A percentile compares a stretch with the other conserved stretches of the same genome.
Conservation (phyloP, 2,888 invertebrate species). For the Pediacus dermestoides region DNA sequence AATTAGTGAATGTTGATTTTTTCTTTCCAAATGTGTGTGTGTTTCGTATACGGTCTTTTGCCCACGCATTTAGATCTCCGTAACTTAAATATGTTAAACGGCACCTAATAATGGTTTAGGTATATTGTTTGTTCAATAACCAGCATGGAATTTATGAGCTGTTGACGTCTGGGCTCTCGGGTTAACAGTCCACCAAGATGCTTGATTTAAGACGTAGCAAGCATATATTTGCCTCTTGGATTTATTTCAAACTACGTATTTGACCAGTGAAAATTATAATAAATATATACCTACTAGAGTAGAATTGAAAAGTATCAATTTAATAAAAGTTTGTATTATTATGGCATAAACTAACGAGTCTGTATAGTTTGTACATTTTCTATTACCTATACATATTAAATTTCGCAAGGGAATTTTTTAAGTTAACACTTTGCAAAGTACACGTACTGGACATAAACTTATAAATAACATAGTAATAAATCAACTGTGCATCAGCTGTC, state of each 20-base stretch:
- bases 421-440: no score
- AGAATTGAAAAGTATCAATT: no score
- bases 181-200: neutral
- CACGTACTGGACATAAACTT: neutral
- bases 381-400: no score
- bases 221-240: no score
- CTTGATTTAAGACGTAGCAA: conserved; percentile 1
- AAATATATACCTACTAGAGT: no score
- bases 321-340: no score
- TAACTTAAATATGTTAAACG: conserved; percentile 21
- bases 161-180: conserved; percentile 15
- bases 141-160: conserved; percentile 19
- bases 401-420: no score
- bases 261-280: no score
- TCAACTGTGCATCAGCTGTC: conserved; percentile 4
- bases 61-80: conserved; percentile 15
- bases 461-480: conserved; percentile 6
- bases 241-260: no score
- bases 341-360: no score
- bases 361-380: no score
- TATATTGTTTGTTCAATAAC: conserved; percentile 22
- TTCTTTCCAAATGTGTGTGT: neutral
- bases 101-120: conserved; percentile 20
- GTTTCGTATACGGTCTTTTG: conserved; percentile 6
- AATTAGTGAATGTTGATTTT: neutral